Conservation (phyloP, 2,797 vertebrate species). For the Pangasius macronema region DNA sequence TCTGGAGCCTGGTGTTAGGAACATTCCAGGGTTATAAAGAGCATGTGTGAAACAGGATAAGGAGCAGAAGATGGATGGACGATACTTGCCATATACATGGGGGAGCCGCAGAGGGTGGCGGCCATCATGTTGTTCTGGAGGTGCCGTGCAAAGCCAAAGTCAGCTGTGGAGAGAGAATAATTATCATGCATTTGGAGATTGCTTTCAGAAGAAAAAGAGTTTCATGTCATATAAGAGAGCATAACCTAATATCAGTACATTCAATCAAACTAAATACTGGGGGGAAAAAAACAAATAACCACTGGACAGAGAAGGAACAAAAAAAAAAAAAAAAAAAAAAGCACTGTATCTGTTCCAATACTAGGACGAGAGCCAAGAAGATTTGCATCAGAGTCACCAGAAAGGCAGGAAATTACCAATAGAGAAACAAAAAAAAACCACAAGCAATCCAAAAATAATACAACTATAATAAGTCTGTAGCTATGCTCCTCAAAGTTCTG, state of each 20-base stretch:
- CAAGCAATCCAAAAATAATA: neutral
- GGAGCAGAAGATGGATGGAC: neutral
- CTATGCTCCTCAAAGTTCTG: neutral
- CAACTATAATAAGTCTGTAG: neutral
- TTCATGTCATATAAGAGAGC: neutral
- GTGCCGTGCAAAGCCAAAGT: constrained; percentile 95
- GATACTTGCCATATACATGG: constrained; percentile 95
- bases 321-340: too few relatives aligned
- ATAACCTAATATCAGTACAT: neutral
- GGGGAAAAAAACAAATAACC: neutral
- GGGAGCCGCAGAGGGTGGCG: constrained; percentile 95
- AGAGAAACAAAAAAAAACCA: constrained; percentile 8
- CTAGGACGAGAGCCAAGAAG: neutral
- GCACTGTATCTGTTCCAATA: neutral
- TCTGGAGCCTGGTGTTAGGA: constrained; percentile 85
- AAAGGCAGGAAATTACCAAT: neutral
- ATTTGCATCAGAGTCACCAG: neutral
- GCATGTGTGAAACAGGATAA: neutral
- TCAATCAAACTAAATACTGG: neutral
- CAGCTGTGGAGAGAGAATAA: constrained; percentile 73
- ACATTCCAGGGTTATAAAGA: neutral
- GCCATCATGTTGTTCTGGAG: constrained; percentile 99
- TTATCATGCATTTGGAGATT: neutral
- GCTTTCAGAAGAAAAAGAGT: neutral
- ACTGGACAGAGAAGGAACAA: neutral